Conservation (phyloP, 2,113 vertebrate genomes). For the Ceyx margarethae region DNA sequence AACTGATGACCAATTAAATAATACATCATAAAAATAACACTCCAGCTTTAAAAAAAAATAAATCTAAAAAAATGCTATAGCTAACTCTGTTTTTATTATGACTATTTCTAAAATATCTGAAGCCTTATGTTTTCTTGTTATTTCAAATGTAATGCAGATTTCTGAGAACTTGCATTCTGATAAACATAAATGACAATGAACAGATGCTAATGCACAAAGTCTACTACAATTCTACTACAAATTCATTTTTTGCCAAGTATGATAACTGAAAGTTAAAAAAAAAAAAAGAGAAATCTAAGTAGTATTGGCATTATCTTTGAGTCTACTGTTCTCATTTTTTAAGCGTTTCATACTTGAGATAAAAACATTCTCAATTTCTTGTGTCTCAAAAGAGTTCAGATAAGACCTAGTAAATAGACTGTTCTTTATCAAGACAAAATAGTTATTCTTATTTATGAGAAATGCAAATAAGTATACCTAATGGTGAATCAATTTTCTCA, state of each 20-base stretch:
- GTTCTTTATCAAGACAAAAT: not conserved
- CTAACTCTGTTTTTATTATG: not conserved
- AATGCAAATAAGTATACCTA: not conserved
- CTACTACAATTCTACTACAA: not conserved
- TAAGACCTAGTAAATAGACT: not conserved
- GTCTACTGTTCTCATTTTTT: not conserved
- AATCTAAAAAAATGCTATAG: not conserved
- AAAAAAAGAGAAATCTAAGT: not conserved
- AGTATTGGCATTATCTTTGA: not conserved
- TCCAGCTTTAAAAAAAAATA: accelerated
- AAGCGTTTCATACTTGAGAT: not conserved
- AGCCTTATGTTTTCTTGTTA: not conserved
- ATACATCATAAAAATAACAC: not conserved
- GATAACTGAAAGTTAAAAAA: not conserved
- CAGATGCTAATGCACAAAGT: not conserved
- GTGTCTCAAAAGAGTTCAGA: not conserved
- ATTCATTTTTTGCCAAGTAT: not conserved
- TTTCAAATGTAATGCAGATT: not conserved
- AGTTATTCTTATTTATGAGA: not conserved
- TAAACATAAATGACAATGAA: not conserved
- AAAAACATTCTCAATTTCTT: not conserved
- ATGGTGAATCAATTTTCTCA: not conserved
- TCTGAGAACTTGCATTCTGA: not conserved
- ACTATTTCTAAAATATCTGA: not conserved
- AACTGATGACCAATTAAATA: not conserved